Evolutionary conservation across 1,140 invertebrate genomes (phyloP), one percentile per base, ranked within the genome.

Genomic region (Heliconius nattereri): DNA sequence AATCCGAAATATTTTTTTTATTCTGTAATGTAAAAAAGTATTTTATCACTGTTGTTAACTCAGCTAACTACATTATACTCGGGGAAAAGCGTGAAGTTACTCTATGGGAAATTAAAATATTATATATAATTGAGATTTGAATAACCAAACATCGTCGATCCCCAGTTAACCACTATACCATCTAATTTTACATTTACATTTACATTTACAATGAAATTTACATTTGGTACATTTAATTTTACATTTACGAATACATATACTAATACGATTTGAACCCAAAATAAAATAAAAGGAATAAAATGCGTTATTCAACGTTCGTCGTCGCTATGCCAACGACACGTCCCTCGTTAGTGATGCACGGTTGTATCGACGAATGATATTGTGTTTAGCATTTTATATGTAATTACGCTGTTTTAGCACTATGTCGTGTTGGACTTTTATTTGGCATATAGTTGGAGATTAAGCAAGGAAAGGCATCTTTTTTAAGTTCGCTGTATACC

Each of bases 321-420:
- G 57, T 23, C 80, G 57, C 76, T 72, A 79, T 82, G 80, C 40
- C 66, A 78, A 81, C 84, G 57, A 66, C 57, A 66, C 57, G 57
- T 66, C 35, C 66, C 77, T 81, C 77, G 74, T 81, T 78, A 79
- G 11, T 23, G 60, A 66, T 66, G 57, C 57, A 66, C 57, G 57
- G 9, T n/a, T 57, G 54, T 57, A 57, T 57, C n/a, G 54, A 57
- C 54, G n/a, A 23, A 57, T 57, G 9, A 57, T 57, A 57, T n/a
- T 66, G 20, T 66, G 23, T 66, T 66, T 66, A 26, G 20, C 1
- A 13, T 26, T 60, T 26, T 26, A 13, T 66, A 66, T 66, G 26
- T 66, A 29, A n/a, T 66, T 26, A 8, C 23, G 57, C 57, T 66
- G 23, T 66, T 66, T 26, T 13, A 66, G 57, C 57, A 16, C n/a